Evolutionary conservation across 2,797 vertebrate genomes (phyloP).

Genomic region (Tragelaphus eurycerus): DNA sequence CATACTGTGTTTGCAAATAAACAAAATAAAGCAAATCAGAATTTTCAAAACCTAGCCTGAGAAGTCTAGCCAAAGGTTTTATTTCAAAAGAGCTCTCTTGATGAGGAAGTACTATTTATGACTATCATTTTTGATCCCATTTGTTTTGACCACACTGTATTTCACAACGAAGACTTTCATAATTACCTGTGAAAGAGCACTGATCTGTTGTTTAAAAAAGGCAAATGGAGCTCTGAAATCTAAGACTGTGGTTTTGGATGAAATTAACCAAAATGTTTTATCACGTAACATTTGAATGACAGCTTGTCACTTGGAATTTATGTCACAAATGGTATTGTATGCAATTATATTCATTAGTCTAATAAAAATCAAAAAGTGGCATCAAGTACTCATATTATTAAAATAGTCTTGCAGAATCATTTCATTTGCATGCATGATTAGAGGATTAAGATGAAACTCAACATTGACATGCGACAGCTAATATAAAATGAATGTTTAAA

Average conservation of each 20-base stretch:
- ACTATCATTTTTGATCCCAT: conserved; percentile 49
- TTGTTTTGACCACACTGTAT: conserved; percentile 63
- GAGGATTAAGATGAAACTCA: conserved; percentile 62
- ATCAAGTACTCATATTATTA: conserved; percentile 48
- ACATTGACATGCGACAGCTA: conserved; percentile 68
- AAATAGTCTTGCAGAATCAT: conserved; percentile 56
- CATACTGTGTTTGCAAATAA: conserved; percentile 63
- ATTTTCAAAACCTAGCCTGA: conserved; percentile 49
- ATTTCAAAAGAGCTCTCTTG: conserved; percentile 14
- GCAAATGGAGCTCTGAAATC: conserved; percentile 26
- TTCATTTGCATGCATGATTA: conserved; percentile 68
- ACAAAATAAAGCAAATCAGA: conserved; percentile 65
- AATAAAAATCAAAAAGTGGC: conserved; percentile 57
- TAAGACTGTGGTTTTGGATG: background rate
- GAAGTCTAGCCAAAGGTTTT: conserved; percentile 50
- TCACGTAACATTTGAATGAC: background rate
- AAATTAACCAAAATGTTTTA: background rate
- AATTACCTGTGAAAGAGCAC: conserved; percentile 9
- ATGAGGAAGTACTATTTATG: conserved; percentile 25
- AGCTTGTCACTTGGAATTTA: conserved; percentile 59
- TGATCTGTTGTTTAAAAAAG: background rate
- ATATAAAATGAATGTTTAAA: conserved; percentile 77
- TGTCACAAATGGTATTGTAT: conserved; percentile 16
- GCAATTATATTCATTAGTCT: conserved; percentile 63
- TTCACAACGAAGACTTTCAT: conserved; percentile 54